Base-by-base conservation (phyloP, 1,140 invertebrate species). In the Lucilia sericata region DNA sequence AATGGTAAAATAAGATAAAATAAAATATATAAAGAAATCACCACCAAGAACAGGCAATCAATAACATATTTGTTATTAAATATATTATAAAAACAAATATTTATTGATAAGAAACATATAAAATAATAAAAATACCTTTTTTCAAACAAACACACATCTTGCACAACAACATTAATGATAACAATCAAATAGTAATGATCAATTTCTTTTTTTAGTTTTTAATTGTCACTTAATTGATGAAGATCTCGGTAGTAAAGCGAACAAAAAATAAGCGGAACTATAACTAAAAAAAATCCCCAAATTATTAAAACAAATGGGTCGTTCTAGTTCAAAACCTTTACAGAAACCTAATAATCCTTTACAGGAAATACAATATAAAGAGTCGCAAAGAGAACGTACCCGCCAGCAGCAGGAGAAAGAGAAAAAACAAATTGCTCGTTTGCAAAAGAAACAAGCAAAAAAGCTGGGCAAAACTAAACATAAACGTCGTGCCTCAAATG, bases 381-480 rank as follows among this genome's bases (percentile, higher is more conserved):
- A 87, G 74, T 84, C 74, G 34, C 84, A 85, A 60, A 84, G 85
- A 1, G 60, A 34, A 8, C 84, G 85, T 42, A 80, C 78, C 13
- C 74, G 85, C 0, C 86, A 85, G 0, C 85, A 86, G 55, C 88
- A 90, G 55, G 83, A 90, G 82, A 89, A 90, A 82, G 87, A 86
- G 19, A 83, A 84, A 74, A 87, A 86, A 19, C 84, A 88, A 74
- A 84, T 88, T 10, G 86, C 86, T 34, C 88, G 87, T 25, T 42
- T 88, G 4, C 88, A 90, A 81, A 90, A 83, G 55, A 87, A 87
- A 85, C 12, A 88, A 87, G 82, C 85, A 84, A 10, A 87, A 86
- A 5, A 74, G 25, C 76, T 0, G 85, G 84, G 51, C n/a, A 8
- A 34, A 70, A 42, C 83, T n/a, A 65, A 83, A 47, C 9, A 21